Percentiles rank a stretch among this genome's conserved stretches.
Evolutionary conservation across 1,140 invertebrate species (phyloP).

Genomic region (Heliconius hermathena): DNA sequence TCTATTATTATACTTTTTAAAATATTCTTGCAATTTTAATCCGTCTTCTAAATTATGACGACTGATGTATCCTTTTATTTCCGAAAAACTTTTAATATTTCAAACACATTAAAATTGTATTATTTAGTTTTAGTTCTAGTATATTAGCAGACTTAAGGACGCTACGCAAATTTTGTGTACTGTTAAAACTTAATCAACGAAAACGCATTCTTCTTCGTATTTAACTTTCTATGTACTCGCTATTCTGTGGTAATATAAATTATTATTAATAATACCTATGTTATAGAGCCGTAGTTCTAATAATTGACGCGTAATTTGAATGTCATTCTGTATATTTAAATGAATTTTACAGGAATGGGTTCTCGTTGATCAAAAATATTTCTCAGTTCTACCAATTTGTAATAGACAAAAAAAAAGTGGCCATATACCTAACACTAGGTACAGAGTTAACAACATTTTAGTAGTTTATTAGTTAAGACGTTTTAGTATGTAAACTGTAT

Average conservation of each 20-base stretch:
- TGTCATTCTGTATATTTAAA: conserved; percentile 20
- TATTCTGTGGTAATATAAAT: conserved; percentile 54
- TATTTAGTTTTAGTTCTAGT: conserved; percentile 9
- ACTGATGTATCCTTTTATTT: conserved; percentile 29
- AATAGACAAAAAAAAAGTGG: conserved; percentile 47
- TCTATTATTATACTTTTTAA: conserved; percentile 47
- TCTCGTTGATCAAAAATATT: conserved; percentile 1
- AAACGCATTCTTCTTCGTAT: conserved; percentile 28
- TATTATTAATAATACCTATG: conserved; percentile 17
- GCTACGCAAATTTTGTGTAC: conserved; percentile 1
- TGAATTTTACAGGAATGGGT: conserved; percentile 9
- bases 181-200: conserved; percentile 20
- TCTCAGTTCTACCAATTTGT: conserved; percentile 25
- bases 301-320: conserved; percentile 20
- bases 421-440: conserved; percentile 59
- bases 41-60: conserved; percentile 63
- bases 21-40: conserved; percentile 56
- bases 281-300: conserved; percentile 26
- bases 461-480: conserved; percentile 65
- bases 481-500: conserved; percentile 71
- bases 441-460: conserved; percentile 55
- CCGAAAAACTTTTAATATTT: conserved; percentile 17
- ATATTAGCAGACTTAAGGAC: not conserved
- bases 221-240: conserved; percentile 54
- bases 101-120: not conserved